Evolutionary conservation across 2,113 vertebrate species (phyloP).

Genomic region (Vimba vimba): DNA sequence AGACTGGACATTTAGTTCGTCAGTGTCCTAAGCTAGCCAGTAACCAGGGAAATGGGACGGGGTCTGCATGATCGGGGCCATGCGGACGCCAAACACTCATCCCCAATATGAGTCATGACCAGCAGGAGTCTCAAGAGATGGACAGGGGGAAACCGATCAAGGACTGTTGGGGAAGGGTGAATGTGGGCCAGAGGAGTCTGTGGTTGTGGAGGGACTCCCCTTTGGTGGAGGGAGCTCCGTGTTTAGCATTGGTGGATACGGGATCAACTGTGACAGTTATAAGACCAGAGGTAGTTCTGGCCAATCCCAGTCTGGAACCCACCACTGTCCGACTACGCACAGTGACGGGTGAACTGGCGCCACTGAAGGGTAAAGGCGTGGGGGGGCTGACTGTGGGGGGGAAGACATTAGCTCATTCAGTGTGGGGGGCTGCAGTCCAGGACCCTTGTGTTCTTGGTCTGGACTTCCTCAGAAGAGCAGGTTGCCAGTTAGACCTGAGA

Average conservation of each 20-base stretch:
- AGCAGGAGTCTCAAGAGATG: not conserved
- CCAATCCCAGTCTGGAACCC: not conserved
- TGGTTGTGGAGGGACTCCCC: not conserved
- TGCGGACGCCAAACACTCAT: not conserved
- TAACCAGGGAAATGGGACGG: too few species aligned
- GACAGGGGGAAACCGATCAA: too few species aligned
- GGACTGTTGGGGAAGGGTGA: too few species aligned
- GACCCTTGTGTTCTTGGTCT: conserved; percentile 7
- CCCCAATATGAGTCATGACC: too few species aligned
- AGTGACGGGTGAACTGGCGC: conserved; percentile 23
- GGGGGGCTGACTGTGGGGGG: not conserved
- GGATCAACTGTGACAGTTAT: conserved; percentile 25
- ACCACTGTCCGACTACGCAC: conserved; percentile 12
- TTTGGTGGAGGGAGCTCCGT: not conserved
- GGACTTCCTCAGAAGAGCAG: not conserved
- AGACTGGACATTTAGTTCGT: too few species aligned
- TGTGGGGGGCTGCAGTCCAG: conserved; percentile 1
- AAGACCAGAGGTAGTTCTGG: not conserved
- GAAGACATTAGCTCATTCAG: not conserved
- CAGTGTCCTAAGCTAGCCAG: too few species aligned
- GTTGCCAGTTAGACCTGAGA: not conserved
- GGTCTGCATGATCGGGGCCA: not conserved
- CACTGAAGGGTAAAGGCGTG: not conserved
- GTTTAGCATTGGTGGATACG: conserved; percentile 20
- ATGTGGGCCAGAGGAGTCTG: too few species aligned